Conservation (phyloP, 2,797 vertebrate species). For the Malurus splendens region DNA sequence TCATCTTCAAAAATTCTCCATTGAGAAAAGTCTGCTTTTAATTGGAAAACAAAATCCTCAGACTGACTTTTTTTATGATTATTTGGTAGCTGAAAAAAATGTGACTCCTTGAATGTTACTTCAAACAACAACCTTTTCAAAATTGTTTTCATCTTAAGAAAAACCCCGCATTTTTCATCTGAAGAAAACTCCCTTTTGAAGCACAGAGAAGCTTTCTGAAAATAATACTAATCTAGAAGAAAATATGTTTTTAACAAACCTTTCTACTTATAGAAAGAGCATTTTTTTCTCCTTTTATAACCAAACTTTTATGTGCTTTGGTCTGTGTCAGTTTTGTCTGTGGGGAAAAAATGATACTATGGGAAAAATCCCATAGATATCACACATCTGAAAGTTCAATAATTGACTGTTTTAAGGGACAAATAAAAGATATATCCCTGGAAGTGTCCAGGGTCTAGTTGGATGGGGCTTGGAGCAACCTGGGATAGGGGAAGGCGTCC, state of each 20-base stretch:
- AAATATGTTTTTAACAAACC: neutral
- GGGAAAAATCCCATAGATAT: neutral
- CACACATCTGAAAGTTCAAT: neutral
- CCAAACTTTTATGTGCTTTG: neutral
- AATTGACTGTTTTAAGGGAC: neutral
- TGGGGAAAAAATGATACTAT: neutral
- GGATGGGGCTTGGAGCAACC: fast-evolving
- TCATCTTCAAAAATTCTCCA: neutral
- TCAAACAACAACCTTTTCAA: neutral
- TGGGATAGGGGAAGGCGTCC: neutral
- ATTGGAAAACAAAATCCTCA: neutral
- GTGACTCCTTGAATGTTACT: neutral
- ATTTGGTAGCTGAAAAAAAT: neutral
- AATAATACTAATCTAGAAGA: neutral
- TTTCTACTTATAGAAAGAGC: neutral
- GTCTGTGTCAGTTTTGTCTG: neutral
- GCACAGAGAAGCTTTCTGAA: neutral
- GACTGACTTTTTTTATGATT: neutral
- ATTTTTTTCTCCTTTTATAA: neutral
- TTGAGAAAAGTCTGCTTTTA: neutral
- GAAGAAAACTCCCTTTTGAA: neutral
- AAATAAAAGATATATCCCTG: neutral
- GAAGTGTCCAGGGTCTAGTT: fast-evolving
- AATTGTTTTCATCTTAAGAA: neutral
- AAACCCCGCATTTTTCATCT: neutral